These are phyloP conservation scores for Motacilla tschutschensis DNA, from an alignment of 2,113 vertebrate genomes.

Conservation along the genomic window DNA sequence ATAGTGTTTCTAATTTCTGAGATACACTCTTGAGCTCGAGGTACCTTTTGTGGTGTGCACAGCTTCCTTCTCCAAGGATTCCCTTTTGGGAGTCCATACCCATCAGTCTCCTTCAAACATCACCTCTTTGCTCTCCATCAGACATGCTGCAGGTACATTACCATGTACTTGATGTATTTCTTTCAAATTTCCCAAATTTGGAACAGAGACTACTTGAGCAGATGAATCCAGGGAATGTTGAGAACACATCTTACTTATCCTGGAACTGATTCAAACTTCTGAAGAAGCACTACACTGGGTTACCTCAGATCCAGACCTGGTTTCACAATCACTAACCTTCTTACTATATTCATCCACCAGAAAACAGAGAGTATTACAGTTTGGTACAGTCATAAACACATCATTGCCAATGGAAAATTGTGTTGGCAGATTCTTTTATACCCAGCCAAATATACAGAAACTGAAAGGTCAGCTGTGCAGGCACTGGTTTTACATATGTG, in stretches of 20 bases:
- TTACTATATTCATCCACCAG: conserved; percentile 22
- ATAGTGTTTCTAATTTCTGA: background rate
- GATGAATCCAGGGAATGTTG: background rate
- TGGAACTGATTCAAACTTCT: conserved; percentile 4
- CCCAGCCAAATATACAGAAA: conserved; percentile 65
- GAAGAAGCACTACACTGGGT: background rate
- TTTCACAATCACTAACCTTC: background rate
- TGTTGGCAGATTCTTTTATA: conserved; percentile 60
- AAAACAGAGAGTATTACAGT: conserved; percentile 34
- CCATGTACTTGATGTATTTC: background rate
- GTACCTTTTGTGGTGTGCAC: background rate
- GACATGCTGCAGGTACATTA: background rate
- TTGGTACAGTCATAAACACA: conserved; percentile 43
- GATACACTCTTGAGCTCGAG: accelerated
- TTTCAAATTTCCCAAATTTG: background rate
- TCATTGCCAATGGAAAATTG: conserved; percentile 62
- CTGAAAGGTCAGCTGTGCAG: conserved; percentile 68
- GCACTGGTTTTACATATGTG: conserved; percentile 65
- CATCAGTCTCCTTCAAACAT: background rate
- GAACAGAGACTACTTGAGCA: background rate
- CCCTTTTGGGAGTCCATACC: background rate
- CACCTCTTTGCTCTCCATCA: background rate
- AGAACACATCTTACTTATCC: background rate
- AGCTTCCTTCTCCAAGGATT: background rate
- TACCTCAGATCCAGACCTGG: conserved; percentile 25